Conservation (phyloP, 1,140 invertebrate genomes). For the Aphaenogaster rudis region DNA sequence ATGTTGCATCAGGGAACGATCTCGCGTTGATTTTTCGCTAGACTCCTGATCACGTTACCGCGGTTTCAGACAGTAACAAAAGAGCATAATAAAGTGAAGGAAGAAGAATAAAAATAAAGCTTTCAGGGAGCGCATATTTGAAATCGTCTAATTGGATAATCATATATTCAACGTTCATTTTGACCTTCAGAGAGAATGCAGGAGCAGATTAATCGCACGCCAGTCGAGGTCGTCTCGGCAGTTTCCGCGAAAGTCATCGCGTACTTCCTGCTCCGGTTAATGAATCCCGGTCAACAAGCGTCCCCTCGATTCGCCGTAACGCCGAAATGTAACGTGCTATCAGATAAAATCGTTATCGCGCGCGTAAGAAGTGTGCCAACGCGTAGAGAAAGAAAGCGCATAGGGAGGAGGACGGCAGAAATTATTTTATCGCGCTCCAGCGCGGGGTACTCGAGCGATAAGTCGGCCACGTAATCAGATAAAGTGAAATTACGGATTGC, state of each 20-base stretch:
- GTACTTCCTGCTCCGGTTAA: constrained; percentile 50
- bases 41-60: neutral
- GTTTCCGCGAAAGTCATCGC: constrained; percentile 52
- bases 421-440: constrained; percentile 48
- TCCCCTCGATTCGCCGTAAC: constrained; percentile 13
- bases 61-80: neutral
- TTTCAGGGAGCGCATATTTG: neutral
- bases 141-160: constrained; percentile 27
- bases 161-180: constrained; percentile 2
- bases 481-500: constrained; percentile 62
- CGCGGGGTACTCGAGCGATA: constrained; percentile 53
- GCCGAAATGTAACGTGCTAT: constrained; percentile 51
- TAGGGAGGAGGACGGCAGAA: neutral
- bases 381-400: neutral
- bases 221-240: constrained; percentile 36
- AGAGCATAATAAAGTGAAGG: neutral
- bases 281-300: neutral
- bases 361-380: constrained; percentile 31
- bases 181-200: constrained; percentile 19
- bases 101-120: neutral
- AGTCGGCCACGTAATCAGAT: constrained; percentile 57
- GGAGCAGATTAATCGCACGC: constrained; percentile 2
- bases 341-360: constrained; percentile 61
- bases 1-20: neutral
- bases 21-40: neutral